Conservation (phyloP, 1,140 invertebrate genomes). For the Eufriesea mexicana region DNA sequence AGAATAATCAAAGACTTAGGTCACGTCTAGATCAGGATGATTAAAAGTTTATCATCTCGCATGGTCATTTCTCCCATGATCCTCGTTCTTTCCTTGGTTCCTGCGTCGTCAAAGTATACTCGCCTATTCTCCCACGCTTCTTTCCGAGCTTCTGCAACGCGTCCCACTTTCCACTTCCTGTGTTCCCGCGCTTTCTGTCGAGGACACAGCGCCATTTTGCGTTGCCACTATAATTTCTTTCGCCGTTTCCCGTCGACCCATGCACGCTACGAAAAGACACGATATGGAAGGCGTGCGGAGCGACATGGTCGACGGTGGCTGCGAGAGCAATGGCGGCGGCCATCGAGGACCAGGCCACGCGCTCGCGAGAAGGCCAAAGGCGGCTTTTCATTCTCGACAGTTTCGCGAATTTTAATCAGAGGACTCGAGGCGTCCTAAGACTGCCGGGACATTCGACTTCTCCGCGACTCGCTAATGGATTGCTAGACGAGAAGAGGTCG, state of each 20-base stretch:
- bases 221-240: slow-evolving; percentile 24
- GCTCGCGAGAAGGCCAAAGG: background rate
- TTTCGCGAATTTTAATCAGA: slow-evolving; percentile 74
- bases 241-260: slow-evolving; percentile 27
- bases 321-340: background rate
- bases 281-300: too few relatives aligned
- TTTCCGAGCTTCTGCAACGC: background rate
- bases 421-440: slow-evolving; percentile 53
- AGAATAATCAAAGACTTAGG: too few relatives aligned
- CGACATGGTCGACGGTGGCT: background rate
- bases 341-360: background rate
- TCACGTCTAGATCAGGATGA: too few relatives aligned
- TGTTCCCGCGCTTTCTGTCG: slow-evolving; percentile 5
- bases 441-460: slow-evolving; percentile 24
- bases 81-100: slow-evolving; percentile 11
- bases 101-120: slow-evolving; percentile 28
- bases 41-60: slow-evolving; percentile 66
- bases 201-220: slow-evolving; percentile 34
- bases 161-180: background rate
- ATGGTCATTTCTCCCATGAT: slow-evolving; percentile 62
- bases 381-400: slow-evolving; percentile 24
- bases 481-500: slow-evolving; percentile 63
- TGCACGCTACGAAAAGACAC: too few relatives aligned
- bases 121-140: background rate
- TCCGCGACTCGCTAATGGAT: slow-evolving; percentile 70